Evolutionary conservation across 2,113 vertebrate species (phyloP), one percentile per base, ranked within the genome.

Genomic region (Thinocorus orbignyianus): DNA sequence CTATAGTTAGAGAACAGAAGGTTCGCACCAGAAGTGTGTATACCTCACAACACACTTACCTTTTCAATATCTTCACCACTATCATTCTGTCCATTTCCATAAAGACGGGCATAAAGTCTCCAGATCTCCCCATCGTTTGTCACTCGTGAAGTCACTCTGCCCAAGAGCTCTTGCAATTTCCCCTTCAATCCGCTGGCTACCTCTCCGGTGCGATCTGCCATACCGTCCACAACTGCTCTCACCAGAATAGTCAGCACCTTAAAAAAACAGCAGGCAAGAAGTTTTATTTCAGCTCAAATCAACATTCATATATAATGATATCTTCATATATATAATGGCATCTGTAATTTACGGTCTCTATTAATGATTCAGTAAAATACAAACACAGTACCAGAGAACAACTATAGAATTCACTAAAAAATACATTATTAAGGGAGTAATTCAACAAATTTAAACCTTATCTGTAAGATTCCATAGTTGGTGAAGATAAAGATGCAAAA

Each of bases 211-310:
- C 88, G 95, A 97, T 98, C 98, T 1, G 90, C 62, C 91, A 99
- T 88, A 60, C 98, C 98, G 52, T 98, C 97, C 55, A 98, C 97
- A 24, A 98, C 99, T 0, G 98, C 98, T 60, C 97, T 96, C 24
- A 99, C 99, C 80, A 99, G 98, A 90, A 99, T 99, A 96, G 98
- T 96, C 49, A 99, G 96, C 39, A 99, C 98, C 99, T 99, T 97
- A 35, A 54, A 85, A 35, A 74, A 76, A 79, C 24, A 92, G 20
- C 24, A 83, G 13, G 18, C 83, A 28, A 76, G 13, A 80, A 9
- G 2, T 62, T 57, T 81, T 31, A 72, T 79, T 90, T 90, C 48
- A 68, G 41, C 13, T 55, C n/a, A 60, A 60, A 80, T 68, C 33
- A 81, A 42, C 23, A 51, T 31, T 48, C 41, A 16, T 30, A 55